Evolutionary conservation across 2,113 vertebrate genomes (phyloP).

Genomic region (Megalops atlanticus): DNA sequence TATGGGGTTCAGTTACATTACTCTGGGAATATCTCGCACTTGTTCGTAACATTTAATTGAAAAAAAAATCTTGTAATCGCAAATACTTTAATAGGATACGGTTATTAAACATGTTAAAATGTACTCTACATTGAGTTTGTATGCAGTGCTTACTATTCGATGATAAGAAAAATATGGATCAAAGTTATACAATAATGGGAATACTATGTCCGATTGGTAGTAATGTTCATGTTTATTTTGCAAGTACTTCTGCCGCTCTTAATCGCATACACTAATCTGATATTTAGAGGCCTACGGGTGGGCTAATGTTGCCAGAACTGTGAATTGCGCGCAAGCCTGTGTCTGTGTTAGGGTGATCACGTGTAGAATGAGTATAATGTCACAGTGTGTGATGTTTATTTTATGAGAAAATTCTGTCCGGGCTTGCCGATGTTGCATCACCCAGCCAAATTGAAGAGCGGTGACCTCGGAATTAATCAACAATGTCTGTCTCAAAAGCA

Average conservation of each 20-base stretch:
- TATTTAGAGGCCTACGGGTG: not conserved
- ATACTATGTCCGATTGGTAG: not conserved
- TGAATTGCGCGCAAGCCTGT: not conserved
- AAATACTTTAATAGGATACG: not conserved
- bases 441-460: conserved; percentile 35
- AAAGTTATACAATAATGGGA: not conserved
- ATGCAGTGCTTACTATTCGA: not conserved
- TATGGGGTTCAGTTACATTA: conserved; percentile 1
- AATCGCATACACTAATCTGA: not conserved
- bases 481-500: conserved; percentile 48
- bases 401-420: conserved; percentile 41
- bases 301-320: not conserved
- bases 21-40: not conserved
- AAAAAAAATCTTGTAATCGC: not conserved
- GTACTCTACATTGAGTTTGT: not conserved
- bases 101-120: not conserved
- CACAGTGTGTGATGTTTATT: conserved; percentile 35
- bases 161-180: not conserved
- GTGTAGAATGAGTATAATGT: not conserved
- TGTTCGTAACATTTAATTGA: not conserved
- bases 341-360: not conserved
- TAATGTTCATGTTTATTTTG: not conserved
- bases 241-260: not conserved
- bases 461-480: conserved; percentile 47
- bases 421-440: conserved; percentile 34